phyloP scores from a whole-genome alignment of 2,888 invertebrate genomes.

The Blastobasis adustella region DNA sequence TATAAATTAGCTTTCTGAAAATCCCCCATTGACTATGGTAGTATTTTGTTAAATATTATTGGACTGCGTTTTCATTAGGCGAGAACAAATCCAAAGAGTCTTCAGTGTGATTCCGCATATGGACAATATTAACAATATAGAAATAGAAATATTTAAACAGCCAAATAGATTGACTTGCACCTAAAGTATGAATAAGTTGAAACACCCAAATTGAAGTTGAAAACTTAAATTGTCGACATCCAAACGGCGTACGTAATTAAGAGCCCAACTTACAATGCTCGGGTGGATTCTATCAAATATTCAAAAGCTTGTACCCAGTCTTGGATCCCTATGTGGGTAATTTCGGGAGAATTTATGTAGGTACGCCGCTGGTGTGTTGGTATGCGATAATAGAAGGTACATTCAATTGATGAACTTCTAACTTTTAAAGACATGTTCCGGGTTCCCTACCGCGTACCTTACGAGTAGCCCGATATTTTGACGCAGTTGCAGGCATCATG shows the following conservation, averaged over 20 bases:
- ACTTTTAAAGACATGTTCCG: not conserved
- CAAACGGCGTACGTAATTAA: slow-evolving; percentile 23
- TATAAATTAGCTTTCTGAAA: no score
- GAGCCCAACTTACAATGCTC: slow-evolving; percentile 16
- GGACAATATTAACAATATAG: no score
- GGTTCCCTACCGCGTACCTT: no score
- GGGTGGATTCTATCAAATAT: slow-evolving; percentile 13
- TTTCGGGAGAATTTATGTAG: not conserved
- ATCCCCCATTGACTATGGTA: no score
- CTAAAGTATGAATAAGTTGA: slow-evolving; percentile 28
- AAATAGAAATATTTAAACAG: not conserved
- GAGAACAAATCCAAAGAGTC: no score
- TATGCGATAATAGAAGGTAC: not conserved
- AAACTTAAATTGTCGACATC: slow-evolving; percentile 35
- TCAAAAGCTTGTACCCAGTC: slow-evolving; percentile 8
- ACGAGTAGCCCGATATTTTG: no score
- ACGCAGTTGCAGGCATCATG: no score
- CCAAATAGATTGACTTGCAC: not conserved
- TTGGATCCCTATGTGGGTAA: not conserved
- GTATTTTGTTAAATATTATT: no score
- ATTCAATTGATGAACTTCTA: not conserved
- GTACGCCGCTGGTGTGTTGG: not conserved
- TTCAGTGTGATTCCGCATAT: no score
- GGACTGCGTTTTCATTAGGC: no score
- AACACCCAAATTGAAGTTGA: slow-evolving; percentile 39